Evolutionary conservation across 2,113 vertebrate species (phyloP), one percentile per base, ranked within the genome.

Genomic region (Corvus moneduloides): DNA sequence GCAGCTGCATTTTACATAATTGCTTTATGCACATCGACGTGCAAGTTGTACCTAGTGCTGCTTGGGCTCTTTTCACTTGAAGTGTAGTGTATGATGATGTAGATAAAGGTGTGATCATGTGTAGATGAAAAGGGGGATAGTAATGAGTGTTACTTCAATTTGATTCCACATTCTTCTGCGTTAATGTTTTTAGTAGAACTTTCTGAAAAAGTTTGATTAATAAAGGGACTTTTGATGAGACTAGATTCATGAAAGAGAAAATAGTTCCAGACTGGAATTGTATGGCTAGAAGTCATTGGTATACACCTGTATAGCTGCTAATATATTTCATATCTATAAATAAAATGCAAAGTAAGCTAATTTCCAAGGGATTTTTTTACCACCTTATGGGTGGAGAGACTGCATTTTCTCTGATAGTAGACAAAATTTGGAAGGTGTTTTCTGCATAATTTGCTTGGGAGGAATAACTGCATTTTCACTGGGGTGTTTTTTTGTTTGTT

Each of bases 1-100:
- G 69, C 69, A 52, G 81, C 85, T 96, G 77, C 77, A n/a, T 94
- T 94, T 94, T 75, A 39, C 49, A 11, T 95, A 91, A 95, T 89
- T 89, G 87, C 84, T 91, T 94, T 94, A 95, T 87, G 61, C 41
- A 58, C n/a, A 0, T 86, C 92, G 93, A 94, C 83, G 24, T 86
- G 83, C 51, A 69, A 74, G 82, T 75, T 63, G 43, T 88, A 88
- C 11, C 2, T 78, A 44, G 22, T 84, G 58, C 76, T 75, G 4
- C 84, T 74, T 79, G 44, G 39, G 28, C 61, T 86, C 59, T 64
- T 49, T 48, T 74, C 86, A 30, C 49, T 68, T 83, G 35, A 74
- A 18, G 32, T 59, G 21, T 24, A 23, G 72, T 62, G 13, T 48
- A 3, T 63, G 68, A 37, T 73, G 39, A 33, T 78, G 37, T 61